Percentiles rank a stretch among this genome's conserved stretches.
phyloP scores from a whole-genome alignment of 1,140 invertebrate species.

The Leptopilina boulardi region DNA sequence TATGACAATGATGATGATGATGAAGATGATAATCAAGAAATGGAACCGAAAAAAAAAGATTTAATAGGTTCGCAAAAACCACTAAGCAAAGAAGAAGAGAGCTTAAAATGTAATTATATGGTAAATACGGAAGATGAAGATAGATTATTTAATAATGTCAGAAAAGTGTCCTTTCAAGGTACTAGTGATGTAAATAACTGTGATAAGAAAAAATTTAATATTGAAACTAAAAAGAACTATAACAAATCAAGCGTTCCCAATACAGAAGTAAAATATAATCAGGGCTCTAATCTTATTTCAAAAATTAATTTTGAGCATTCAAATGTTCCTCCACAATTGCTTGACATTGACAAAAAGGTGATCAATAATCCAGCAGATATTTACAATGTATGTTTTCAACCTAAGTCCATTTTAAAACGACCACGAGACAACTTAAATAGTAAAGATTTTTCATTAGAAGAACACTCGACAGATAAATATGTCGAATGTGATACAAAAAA shows the following conservation, averaged over 20 bases:
- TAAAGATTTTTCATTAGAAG: constrained; percentile 39
- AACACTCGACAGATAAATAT: not conserved
- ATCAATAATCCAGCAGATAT: constrained; percentile 65
- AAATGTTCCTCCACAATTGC: constrained; percentile 27
- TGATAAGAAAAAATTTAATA: constrained; percentile 36
- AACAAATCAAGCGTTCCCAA: not conserved
- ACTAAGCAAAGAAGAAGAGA: constrained; percentile 11
- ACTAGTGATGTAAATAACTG: constrained; percentile 41
- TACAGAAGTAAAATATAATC: constrained; percentile 24
- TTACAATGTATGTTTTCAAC: constrained; percentile 57
- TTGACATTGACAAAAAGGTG: constrained; percentile 30
- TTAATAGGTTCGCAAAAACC: constrained; percentile 11
- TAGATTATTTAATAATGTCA: constrained; percentile 38
- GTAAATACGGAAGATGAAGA: not conserved
- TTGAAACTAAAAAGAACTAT: constrained; percentile 34
- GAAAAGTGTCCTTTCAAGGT: constrained; percentile 57
- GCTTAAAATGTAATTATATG: not conserved
- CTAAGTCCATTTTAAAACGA: constrained; percentile 68
- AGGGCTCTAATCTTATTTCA: constrained; percentile 49
- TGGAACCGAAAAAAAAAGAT: constrained; percentile 43
- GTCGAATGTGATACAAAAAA: constrained; percentile 34
- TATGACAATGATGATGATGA: constrained; percentile 53
- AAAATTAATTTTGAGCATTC: constrained; percentile 65
- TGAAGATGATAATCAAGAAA: constrained; percentile 50
- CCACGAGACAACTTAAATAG: constrained; percentile 48